Evolutionary conservation across 2,888 invertebrate species (phyloP), one percentile per base, ranked within the genome.

Genomic region (Desoria tigrina): DNA sequence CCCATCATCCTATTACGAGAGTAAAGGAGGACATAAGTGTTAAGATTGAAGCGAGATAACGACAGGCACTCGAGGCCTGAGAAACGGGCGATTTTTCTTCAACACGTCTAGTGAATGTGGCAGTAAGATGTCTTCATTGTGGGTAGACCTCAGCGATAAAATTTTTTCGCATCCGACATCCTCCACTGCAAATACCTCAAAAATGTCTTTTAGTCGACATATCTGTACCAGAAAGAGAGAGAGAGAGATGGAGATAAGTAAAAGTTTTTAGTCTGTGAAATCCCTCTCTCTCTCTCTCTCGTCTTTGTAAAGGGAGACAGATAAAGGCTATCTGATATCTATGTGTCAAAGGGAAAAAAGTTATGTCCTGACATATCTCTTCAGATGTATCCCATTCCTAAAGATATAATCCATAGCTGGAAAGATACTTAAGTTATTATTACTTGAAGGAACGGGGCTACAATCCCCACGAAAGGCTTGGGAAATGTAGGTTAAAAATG

Each of bases 21-120:
- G n/a, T n/a, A n/a, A n/a, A n/a, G n/a, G n/a, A n/a, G n/a, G 21
- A 16, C 4, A 45, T 16, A 16, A 4, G 9, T 45, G 45, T 58
- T 45, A 58, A 58, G 58, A 58, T 58, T 58, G 49, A 24, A 58
- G 23, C 24, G 16, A 45, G 42, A 58, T 58, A 58, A 58, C 26
- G 49, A 58, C 45, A 58, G 49, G 26, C 27, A 42, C 58, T 45
- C 58, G 7, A 37, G 45, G 21, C 45, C 9, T 21, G 45, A 26
- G 42, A 57, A 58, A 58, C 24, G 24, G 16, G 42, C 49, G 24
- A 58, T 58, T 58, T 58, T 58, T 58, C 58, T 58, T 42, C 28
- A 39, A 26, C 58, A 45, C 49, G 18, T 45, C 45, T 58, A 21
- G 4, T 39, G 51, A 26, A 26, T 51, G 51, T 51, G 51, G 24